phyloP scores from a whole-genome alignment of 2,797 vertebrate genomes.

The Sebastes steindachneri region DNA sequence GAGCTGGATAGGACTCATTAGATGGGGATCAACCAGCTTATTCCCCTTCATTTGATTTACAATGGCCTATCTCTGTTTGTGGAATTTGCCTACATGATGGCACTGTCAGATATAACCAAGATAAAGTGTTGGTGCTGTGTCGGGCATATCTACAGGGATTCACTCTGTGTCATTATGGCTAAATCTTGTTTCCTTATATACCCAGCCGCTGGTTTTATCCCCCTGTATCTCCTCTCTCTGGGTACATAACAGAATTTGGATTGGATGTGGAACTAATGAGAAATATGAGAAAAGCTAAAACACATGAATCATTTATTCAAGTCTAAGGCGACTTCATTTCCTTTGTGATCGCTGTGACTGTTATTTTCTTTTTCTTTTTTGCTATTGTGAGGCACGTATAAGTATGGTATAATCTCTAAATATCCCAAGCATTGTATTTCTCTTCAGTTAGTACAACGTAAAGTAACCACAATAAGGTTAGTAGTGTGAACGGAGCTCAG shows the following conservation, averaged over 20 bases:
- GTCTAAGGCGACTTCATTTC: background rate
- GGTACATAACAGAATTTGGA: background rate
- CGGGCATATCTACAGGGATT: constrained; percentile 28
- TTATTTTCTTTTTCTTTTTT: background rate
- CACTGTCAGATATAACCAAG: constrained; percentile 69
- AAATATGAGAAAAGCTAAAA: constrained; percentile 41
- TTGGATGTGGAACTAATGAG: constrained; percentile 36
- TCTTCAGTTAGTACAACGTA: background rate
- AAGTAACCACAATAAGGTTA: background rate
- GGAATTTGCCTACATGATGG: constrained; percentile 74
- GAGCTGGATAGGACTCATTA: constrained; percentile 37
- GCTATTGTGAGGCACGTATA: background rate
- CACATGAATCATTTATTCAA: constrained; percentile 37
- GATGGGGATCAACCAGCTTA: constrained; percentile 47
- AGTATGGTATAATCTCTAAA: background rate
- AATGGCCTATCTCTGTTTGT: constrained; percentile 59
- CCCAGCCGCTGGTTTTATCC: constrained; percentile 12
- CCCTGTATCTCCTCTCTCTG: background rate
- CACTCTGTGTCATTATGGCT: constrained; percentile 31
- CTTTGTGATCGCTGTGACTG: background rate
- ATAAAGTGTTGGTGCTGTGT: constrained; percentile 58
- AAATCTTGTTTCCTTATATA: constrained; percentile 39
- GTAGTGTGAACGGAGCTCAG: too few relatives aligned
- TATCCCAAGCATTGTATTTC: background rate
- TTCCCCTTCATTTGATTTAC: constrained; percentile 64